Percentiles rank a stretch among this genome's conserved stretches.
These are phyloP conservation scores for Alosa alosa DNA, from an alignment of 2,113 vertebrate species.

Conservation along the genomic window DNA sequence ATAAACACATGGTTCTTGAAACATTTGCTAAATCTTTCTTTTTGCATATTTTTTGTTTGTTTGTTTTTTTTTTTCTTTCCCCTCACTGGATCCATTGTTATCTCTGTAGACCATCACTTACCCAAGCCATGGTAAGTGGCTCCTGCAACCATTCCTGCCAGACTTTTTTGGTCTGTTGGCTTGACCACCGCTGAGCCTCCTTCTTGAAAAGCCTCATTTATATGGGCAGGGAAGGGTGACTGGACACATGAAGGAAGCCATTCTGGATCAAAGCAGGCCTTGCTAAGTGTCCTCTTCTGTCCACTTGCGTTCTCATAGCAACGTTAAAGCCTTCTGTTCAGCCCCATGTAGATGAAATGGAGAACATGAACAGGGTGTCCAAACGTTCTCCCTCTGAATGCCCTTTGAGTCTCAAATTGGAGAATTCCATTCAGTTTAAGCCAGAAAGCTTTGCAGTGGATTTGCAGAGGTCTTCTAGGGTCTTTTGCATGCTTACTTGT, in stretches of 20 bases:
- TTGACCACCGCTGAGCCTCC: background rate
- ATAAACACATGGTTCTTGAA: background rate
- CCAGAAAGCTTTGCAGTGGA: background rate
- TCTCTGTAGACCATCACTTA: background rate
- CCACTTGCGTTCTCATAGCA: background rate
- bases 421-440: background rate
- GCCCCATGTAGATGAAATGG: background rate
- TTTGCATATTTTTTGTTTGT: too few relatives aligned
- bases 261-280: background rate
- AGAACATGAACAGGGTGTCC: background rate
- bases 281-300: background rate
- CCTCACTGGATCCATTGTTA: background rate
- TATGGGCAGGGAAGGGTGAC: background rate
- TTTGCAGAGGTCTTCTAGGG: background rate
- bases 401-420: background rate
- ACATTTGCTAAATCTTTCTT: background rate
- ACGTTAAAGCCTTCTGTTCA: background rate
- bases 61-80: background rate
- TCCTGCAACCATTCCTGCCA: background rate
- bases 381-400: background rate
- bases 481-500: too few relatives aligned
- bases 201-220: background rate
- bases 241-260: conserved; percentile 1
- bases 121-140: background rate
- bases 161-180: background rate